Conservation (phyloP, 2,888 invertebrate species). For the Linnaemya tessellans region DNA sequence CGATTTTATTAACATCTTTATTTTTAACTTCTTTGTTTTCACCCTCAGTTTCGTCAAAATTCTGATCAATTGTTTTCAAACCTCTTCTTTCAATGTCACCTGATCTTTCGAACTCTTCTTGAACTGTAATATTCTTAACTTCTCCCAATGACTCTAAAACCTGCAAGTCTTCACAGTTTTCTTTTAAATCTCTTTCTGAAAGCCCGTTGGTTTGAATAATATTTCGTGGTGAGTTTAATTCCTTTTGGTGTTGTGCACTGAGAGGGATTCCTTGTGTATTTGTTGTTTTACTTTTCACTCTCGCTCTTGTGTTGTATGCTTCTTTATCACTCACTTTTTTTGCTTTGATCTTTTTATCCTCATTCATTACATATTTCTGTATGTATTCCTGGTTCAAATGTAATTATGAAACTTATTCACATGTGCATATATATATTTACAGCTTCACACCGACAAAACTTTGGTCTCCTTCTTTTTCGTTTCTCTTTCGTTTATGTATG, state of each 20-base stretch:
- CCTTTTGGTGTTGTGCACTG: neutral
- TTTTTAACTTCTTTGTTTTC: slow-evolving; percentile 22
- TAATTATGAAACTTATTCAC: no score
- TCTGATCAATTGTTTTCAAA: neutral
- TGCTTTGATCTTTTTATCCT: neutral
- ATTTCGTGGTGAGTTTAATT: neutral
- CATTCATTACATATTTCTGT: neutral
- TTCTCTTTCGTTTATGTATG: no score
- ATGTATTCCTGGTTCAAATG: neutral
- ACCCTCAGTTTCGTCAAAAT: neutral
- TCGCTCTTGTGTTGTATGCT: neutral
- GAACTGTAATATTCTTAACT: neutral
- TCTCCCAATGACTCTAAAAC: neutral
- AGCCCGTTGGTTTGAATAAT: neutral
- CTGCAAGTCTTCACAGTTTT: neutral
- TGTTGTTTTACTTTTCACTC: neutral
- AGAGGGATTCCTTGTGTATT: neutral
- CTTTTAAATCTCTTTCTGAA: neutral
- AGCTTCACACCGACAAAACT: no score
- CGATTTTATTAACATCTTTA: neutral
- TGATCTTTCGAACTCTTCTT: neutral
- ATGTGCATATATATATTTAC: no score
- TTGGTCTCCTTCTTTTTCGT: no score
- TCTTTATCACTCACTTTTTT: neutral
- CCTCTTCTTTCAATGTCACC: neutral